phyloP scores from a whole-genome alignment of 2,888 invertebrate species.

The Erannis defoliaria region DNA sequence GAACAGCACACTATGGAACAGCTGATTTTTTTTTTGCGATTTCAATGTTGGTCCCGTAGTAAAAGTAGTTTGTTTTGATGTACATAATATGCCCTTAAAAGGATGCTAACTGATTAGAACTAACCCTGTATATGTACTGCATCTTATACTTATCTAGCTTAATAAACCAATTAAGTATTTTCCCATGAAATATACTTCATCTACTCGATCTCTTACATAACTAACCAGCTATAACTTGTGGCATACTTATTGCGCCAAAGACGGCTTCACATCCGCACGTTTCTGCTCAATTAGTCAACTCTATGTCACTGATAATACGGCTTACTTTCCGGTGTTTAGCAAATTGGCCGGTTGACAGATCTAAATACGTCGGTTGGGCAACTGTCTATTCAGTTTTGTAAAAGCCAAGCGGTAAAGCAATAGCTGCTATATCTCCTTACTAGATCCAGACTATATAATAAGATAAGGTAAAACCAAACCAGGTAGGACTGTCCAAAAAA shows the following conservation, averaged over 20 bases:
- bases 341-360: slow-evolving; percentile 17
- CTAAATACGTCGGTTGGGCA: slow-evolving; percentile 23
- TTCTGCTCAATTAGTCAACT: slow-evolving; percentile 11
- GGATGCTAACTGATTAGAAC: no score
- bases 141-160: neutral
- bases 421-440: slow-evolving; percentile 2
- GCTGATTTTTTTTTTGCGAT: no score
- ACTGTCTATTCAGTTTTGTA: slow-evolving; percentile 13
- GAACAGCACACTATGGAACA: no score
- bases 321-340: slow-evolving; percentile 20
- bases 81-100: no score
- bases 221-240: slow-evolving; percentile 24
- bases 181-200: slow-evolving; percentile 15
- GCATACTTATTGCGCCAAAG: slow-evolving; percentile 33
- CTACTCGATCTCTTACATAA: slow-evolving; percentile 28
- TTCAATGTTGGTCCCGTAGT: no score
- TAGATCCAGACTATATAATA: neutral
- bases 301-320: slow-evolving; percentile 17
- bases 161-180: slow-evolving; percentile 9
- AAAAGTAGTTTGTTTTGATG: no score
- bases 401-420: slow-evolving; percentile 4
- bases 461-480: neutral
- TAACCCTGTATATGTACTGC: neutral
- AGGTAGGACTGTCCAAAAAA: no score
- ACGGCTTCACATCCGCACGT: slow-evolving; percentile 16